Percentiles rank a stretch among this genome's conserved stretches.
phyloP scores from a whole-genome alignment of 2,888 invertebrate species.

The Drosophila colorata region DNA sequence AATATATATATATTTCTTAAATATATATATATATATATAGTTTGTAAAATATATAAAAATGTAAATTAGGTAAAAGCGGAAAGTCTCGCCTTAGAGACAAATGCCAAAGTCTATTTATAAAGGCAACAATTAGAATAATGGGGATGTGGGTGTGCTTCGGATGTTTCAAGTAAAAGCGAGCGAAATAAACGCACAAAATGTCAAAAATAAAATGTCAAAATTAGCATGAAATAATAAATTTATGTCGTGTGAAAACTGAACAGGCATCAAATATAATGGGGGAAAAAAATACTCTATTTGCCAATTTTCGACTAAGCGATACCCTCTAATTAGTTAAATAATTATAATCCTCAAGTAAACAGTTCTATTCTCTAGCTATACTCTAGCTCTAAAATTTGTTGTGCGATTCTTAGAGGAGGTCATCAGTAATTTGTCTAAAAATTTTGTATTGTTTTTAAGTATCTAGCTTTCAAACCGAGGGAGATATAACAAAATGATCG shows the following conservation, averaged over 20 bases:
- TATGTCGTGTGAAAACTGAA: constrained; percentile 20
- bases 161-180: constrained; percentile 21
- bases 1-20: no score
- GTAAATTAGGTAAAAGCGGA: constrained; percentile 49
- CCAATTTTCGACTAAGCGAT: background rate
- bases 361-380: no score
- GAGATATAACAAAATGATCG: no score
- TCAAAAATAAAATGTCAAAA: constrained; percentile 37
- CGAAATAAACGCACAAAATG: constrained; percentile 31
- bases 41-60: constrained; percentile 23
- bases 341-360: no score
- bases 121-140: constrained; percentile 55
- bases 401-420: no score
- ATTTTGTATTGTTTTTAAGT: no score
- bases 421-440: no score
- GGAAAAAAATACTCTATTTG: background rate
- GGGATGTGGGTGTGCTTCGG: constrained; percentile 11
- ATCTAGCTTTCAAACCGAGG: no score
- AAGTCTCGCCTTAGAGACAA: constrained; percentile 56
- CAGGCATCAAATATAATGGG: constrained; percentile 7
- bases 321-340: background rate
- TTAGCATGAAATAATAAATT: constrained; percentile 61
- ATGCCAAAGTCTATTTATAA: constrained; percentile 46
- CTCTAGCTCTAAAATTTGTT: no score
- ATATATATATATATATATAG: background rate